A percentile compares a stretch with the other conserved stretches of the same genome.
Conservation (phyloP, 2,797 vertebrate species). For the Phrynocephalus guinanensis region DNA sequence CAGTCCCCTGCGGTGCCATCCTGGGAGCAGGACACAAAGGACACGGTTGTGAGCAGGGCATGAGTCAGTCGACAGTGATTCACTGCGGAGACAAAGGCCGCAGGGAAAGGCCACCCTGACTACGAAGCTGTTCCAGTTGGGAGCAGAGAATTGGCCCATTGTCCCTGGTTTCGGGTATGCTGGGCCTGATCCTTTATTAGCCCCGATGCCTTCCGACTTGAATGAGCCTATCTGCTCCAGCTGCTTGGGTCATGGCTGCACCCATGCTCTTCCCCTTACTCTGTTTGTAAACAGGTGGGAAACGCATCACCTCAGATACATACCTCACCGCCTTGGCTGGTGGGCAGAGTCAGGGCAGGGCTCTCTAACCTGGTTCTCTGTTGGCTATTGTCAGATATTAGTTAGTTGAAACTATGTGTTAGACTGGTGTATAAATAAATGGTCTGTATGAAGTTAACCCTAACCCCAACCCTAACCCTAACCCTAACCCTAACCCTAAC, state of each 20-base stretch:
- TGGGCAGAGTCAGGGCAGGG: background rate
- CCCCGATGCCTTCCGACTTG: background rate
- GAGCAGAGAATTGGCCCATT: conserved; percentile 32
- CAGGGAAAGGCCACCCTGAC: conserved; percentile 19
- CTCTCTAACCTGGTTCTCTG: background rate
- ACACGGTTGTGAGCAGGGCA: conserved; percentile 1
- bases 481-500: too few relatives aligned
- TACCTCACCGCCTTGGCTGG: too few relatives aligned
- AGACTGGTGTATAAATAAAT: too few relatives aligned
- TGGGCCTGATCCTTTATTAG: background rate
- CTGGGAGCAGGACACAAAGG: conserved; percentile 29
- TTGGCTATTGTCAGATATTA: background rate
- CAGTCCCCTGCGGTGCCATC: conserved; percentile 34
- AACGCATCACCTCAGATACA: background rate
- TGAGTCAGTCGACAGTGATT: conserved; percentile 42
- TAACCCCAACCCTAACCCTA: too few relatives aligned
- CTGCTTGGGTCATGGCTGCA: background rate
- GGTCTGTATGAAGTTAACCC: too few relatives aligned
- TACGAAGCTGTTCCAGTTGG: conserved; percentile 12
- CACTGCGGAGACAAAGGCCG: conserved; percentile 37
- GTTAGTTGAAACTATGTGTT: too few relatives aligned
- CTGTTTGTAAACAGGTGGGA: conserved; percentile 33
- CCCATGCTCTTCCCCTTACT: background rate
- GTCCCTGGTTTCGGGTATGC: conserved; percentile 2
- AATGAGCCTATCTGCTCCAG: background rate